phyloP scores from a whole-genome alignment of 2,888 invertebrate species.

The Saturnia japonica region DNA sequence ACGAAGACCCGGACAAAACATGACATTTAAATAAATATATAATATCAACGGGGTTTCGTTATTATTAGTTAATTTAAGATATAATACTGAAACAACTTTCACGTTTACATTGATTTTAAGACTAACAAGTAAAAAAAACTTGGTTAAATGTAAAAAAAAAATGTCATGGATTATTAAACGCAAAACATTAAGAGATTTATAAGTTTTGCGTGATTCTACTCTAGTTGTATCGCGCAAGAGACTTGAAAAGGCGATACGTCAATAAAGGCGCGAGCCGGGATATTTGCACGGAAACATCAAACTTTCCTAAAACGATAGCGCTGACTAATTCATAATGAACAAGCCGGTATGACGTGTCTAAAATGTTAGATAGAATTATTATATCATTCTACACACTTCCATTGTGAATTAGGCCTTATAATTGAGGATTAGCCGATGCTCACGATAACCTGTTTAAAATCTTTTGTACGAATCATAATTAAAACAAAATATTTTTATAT shows the following conservation, averaged over 20 bases:
- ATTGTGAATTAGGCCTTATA: too few species aligned
- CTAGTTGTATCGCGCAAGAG: neutral
- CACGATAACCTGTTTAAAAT: neutral
- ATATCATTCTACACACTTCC: too few species aligned
- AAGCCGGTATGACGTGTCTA: neutral
- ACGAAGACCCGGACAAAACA: too few species aligned
- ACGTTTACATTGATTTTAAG: neutral
- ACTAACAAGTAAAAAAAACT: neutral
- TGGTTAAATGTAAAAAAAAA: neutral
- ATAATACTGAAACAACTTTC: neutral
- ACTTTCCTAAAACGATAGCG: neutral
- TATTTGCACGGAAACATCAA: neutral
- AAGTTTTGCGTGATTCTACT: neutral
- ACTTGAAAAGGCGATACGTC: neutral
- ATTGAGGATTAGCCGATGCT: neutral
- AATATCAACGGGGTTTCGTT: too few species aligned
- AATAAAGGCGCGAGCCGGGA: neutral
- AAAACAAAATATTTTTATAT: too few species aligned
- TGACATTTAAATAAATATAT: neutral
- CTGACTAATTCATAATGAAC: neutral
- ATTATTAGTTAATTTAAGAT: too few species aligned
- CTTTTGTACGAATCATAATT: neutral
- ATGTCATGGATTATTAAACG: neutral
- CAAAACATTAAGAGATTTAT: neutral
- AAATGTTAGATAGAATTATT: neutral